Evolutionary conservation across 1,140 invertebrate species (phyloP).

Genomic region (Euschistus heros): DNA sequence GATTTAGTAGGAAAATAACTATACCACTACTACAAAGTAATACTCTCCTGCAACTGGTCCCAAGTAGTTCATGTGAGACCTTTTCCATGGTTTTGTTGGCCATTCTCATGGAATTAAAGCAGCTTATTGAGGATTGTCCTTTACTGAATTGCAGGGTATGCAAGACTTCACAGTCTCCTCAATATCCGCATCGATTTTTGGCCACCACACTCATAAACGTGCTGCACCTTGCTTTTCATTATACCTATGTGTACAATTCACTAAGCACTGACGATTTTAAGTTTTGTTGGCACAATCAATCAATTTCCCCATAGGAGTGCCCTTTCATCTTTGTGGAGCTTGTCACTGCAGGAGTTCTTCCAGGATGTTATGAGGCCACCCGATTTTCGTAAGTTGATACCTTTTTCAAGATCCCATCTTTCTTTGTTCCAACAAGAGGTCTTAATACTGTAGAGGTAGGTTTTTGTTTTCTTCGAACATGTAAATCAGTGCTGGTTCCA

Average conservation of each 20-base stretch:
- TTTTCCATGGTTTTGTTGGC: background rate
- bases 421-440: slow-evolving; percentile 9
- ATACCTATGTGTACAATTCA: too few species aligned
- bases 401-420: background rate
- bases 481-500: background rate
- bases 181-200: too few species aligned
- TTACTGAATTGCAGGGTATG: background rate
- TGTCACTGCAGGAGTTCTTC: too few species aligned
- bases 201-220: too few species aligned
- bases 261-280: too few species aligned
- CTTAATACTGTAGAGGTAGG: background rate
- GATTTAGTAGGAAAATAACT: background rate
- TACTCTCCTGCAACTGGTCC: background rate
- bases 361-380: background rate
- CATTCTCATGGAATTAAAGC: background rate
- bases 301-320: too few species aligned
- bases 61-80: background rate
- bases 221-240: too few species aligned
- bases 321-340: too few species aligned
- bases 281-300: too few species aligned
- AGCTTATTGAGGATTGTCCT: background rate
- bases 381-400: background rate
- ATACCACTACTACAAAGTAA: background rate
- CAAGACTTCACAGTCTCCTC: background rate
- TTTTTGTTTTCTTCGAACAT: background rate